Percentiles rank a stretch among this genome's conserved stretches.
These are phyloP conservation scores for Scyliorhinus canicula DNA, from an alignment of 2,797 vertebrate genomes.

Conservation along the genomic window DNA sequence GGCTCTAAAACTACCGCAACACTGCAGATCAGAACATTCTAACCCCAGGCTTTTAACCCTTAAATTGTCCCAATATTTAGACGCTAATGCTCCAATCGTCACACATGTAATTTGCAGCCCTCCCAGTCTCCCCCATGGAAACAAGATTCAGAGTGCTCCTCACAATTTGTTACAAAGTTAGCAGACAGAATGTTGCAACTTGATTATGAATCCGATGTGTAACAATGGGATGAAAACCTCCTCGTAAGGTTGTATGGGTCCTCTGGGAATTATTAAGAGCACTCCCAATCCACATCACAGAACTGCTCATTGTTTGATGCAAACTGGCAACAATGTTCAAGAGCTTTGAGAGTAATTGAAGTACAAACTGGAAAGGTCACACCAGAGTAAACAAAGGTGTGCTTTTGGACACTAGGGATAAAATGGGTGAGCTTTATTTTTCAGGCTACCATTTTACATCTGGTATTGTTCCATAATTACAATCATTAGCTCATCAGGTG, in stretches of 20 bases:
- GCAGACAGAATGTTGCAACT: not conserved
- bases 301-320: not conserved
- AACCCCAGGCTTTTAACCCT: too few relatives aligned
- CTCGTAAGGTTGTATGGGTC: not conserved
- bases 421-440: not conserved
- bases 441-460: not conserved
- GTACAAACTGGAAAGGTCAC: not conserved
- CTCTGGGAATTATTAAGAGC: not conserved
- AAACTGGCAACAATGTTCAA: not conserved
- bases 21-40: too few relatives aligned
- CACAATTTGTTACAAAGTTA: not conserved
- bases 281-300: not conserved
- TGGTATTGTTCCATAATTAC: not conserved
- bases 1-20: too few relatives aligned
- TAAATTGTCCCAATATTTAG: too few relatives aligned
- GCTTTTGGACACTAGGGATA: not conserved
- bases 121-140: not conserved
- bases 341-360: not conserved
- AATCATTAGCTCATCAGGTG: not conserved
- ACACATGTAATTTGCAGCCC: not conserved
- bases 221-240: not conserved
- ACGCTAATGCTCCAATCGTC: too few relatives aligned
- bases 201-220: not conserved
- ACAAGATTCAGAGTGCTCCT: not conserved
- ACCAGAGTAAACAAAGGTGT: not conserved